Percentiles rank a stretch among this genome's conserved stretches.
Conservation (phyloP, 64 coral and sea anemone genomes). For the Orbicella faveolata region DNA sequence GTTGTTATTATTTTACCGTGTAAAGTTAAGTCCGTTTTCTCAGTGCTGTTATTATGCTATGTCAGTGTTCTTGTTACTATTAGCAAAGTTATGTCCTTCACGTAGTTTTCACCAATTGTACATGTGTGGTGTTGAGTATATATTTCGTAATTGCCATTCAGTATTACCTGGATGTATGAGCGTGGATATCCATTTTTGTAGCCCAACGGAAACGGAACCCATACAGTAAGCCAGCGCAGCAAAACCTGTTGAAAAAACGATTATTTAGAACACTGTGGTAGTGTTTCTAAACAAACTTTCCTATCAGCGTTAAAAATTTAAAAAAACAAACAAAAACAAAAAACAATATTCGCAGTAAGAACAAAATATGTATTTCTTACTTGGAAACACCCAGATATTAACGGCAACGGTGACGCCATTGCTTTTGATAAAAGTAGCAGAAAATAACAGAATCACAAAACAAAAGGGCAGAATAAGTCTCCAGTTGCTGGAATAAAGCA, state of each 20-base stretch:
- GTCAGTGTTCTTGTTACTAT: too few relatives aligned
- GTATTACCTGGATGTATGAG: slow-evolving; percentile 6
- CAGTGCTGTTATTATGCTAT: too few relatives aligned
- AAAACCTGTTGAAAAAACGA: slow-evolving; percentile 9
- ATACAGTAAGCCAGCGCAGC: background rate
- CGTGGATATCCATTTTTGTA: slow-evolving; percentile 22
- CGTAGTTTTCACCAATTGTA: too few relatives aligned
- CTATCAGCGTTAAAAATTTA: background rate
- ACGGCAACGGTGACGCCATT: slow-evolving; percentile 33
- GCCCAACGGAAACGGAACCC: background rate
- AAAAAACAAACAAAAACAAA: too few relatives aligned
- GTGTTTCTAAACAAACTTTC: background rate
- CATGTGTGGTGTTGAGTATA: too few relatives aligned
- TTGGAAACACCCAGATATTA: slow-evolving; percentile 38
- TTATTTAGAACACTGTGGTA: background rate
- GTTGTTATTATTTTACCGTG: too few relatives aligned
- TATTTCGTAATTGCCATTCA: too few relatives aligned
- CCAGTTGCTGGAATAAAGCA: slow-evolving; percentile 3
- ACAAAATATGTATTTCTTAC: background rate
- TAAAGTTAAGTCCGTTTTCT: too few relatives aligned
- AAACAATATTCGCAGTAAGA: too few relatives aligned
- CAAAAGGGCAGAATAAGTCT: slow-evolving; percentile 3
- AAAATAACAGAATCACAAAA: slow-evolving; percentile 1
- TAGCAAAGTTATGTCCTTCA: too few relatives aligned
- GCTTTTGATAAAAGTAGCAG: background rate